Percentiles rank a stretch among this genome's conserved stretches.
These are phyloP conservation scores for Trilocha varians DNA, from an alignment of 2,888 invertebrate species.

Conservation along the genomic window DNA sequence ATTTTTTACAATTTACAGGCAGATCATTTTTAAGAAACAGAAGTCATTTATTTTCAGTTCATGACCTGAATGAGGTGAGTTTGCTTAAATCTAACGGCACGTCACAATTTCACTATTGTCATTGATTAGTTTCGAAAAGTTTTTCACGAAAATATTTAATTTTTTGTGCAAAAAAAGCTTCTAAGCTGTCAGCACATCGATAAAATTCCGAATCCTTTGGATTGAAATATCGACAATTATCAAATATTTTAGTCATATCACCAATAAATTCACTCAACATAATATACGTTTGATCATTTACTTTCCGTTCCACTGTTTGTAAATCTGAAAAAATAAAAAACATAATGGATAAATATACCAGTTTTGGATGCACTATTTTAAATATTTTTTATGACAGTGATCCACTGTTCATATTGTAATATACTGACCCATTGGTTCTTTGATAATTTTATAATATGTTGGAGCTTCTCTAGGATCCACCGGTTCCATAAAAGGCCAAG, in stretches of 20 bases:
- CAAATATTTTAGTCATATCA: slow-evolving; percentile 98
- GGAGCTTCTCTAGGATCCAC: slow-evolving; percentile 97
- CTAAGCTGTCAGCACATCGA: slow-evolving; percentile 95
- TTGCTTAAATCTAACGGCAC: slow-evolving; percentile 22
- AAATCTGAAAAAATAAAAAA: slow-evolving; percentile 79
- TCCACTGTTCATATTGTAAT: neutral
- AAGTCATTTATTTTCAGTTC: slow-evolving; percentile 12
- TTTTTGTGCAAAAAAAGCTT: slow-evolving; percentile 96
- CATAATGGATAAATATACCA: no score
- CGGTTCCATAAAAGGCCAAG: slow-evolving; percentile 98
- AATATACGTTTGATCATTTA: slow-evolving; percentile 86
- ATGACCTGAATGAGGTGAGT: slow-evolving; percentile 14
- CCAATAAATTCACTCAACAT: slow-evolving; percentile 95
- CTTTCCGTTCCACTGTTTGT: slow-evolving; percentile 90
- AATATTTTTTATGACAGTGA: neutral
- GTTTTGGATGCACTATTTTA: neutral
- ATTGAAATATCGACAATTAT: slow-evolving; percentile 98
- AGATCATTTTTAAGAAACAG: slow-evolving; percentile 36
- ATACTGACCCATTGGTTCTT: slow-evolving; percentile 93
- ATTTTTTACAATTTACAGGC: slow-evolving; percentile 61
- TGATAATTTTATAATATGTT: slow-evolving; percentile 96
- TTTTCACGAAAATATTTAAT: slow-evolving; percentile 90
- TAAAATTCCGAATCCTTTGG: slow-evolving; percentile 96
- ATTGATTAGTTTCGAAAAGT: slow-evolving; percentile 77
- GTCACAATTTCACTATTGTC: slow-evolving; percentile 53